Conservation (phyloP, 2,888 invertebrate genomes). For the Agrotis segetum region DNA sequence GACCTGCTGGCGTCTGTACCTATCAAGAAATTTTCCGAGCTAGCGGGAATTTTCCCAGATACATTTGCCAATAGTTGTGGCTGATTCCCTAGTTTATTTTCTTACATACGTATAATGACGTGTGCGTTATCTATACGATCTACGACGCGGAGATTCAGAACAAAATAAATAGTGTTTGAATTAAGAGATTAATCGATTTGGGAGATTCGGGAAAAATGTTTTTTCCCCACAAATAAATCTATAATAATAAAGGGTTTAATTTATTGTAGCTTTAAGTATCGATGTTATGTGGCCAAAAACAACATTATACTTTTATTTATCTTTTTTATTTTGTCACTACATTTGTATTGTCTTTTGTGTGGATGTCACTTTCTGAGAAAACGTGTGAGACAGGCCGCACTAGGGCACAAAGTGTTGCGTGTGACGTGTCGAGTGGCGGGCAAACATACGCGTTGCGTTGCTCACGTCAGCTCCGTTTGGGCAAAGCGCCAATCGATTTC, state of each 20-base stretch:
- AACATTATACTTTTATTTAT: too few species aligned
- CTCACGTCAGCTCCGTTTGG: constrained; percentile 57
- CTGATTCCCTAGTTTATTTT: constrained; percentile 34
- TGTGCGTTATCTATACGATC: not conserved
- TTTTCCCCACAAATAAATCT: not conserved
- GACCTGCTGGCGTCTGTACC: too few species aligned
- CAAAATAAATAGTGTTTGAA: not conserved
- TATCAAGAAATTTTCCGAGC: constrained; percentile 47
- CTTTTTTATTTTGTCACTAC: too few species aligned
- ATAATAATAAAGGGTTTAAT: not conserved
- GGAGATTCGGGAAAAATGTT: not conserved
- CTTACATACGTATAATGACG: constrained; percentile 33
- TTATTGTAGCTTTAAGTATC: not conserved
- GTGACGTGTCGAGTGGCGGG: constrained; percentile 18
- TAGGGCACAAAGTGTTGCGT: constrained; percentile 16
- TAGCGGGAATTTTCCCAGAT: constrained; percentile 57
- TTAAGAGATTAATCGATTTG: constrained; percentile 15
- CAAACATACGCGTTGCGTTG: constrained; percentile 25
- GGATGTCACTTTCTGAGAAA: constrained; percentile 6
- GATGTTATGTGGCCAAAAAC: too few species aligned
- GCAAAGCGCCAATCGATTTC: constrained; percentile 80
- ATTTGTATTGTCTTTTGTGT: constrained; percentile 7
- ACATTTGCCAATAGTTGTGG: constrained; percentile 43
- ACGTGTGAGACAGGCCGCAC: not conserved
- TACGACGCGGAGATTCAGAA: not conserved